Evolutionary conservation across 2,113 vertebrate genomes (phyloP), one percentile per base, ranked within the genome.

Genomic region (Pyrgilauda ruficollis): DNA sequence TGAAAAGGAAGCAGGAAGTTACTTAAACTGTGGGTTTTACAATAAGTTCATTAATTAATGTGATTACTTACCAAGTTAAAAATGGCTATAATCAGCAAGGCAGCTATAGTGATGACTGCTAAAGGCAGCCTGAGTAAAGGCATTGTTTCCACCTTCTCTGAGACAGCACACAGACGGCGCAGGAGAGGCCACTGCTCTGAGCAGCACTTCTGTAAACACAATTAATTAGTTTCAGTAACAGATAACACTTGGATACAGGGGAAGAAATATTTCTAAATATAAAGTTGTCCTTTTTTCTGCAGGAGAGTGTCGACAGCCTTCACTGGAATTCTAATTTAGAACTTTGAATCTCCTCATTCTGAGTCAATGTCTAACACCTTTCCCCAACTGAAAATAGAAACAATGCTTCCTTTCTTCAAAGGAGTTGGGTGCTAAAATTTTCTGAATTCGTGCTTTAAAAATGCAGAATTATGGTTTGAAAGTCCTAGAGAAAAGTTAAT

Each of bases 41-140:
- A 82, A 0, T 6, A 64, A 21, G 10, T 56, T 75, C 21, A 44
- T 15, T 27, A 49, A 53, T 70, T 13, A 58, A 43, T 2, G 11
- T 1, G 3, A 46, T 67, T 52, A 95, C 97, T 97, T 92, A 99
- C 99, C 98, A 99, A 85, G 96, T 98, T 99, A 88, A 99, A 97
- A 53, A 99, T 72, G 10, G 99, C 98, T 39, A 99, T 84, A 35
- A 98, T 87, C 64, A 99, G 95, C 89, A 99, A 98, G 90, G 98
- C 97, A 53, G 98, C 87, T 4, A 98, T 98, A 12, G 98, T 98
- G 81, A 99, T 78, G 80, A 97, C 30, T 27, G 98, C 98, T 97
- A 99, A 97, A 7, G 98, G 98, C 83, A 99, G 97, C 79, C 99
- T 98, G 56, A 99, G 97, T 15, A 98, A 97, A 1, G 99, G 98